Conservation (phyloP, 2,113 vertebrate genomes). For the Sinocyclocheilus maitianheensis region DNA sequence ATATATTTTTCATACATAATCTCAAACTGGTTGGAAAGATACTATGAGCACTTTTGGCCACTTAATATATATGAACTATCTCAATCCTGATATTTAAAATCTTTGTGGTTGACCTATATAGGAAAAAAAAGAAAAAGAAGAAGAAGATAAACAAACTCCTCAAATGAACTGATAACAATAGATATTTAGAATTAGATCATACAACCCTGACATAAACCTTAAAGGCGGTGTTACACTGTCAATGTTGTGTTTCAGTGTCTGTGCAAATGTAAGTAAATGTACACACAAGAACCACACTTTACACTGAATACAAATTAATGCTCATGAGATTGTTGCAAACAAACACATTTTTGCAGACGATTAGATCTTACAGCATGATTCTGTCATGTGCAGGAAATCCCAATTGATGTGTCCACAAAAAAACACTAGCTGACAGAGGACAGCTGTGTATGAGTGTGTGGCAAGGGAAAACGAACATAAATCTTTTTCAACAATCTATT, state of each 20-base stretch:
- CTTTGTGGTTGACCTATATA: too few relatives aligned
- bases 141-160: too few relatives aligned
- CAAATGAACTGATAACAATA: too few relatives aligned
- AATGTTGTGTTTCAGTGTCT: not conserved
- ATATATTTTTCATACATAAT: too few relatives aligned
- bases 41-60: too few relatives aligned
- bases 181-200: too few relatives aligned
- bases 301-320: not conserved
- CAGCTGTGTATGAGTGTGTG: constrained; percentile 51
- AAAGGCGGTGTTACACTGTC: not conserved
- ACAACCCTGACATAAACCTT: too few relatives aligned
- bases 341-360: constrained; percentile 5
- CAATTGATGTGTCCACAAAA: constrained; percentile 19
- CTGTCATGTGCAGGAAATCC: constrained; percentile 5
- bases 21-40: too few relatives aligned
- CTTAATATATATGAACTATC: too few relatives aligned
- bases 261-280: not conserved
- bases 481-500: constrained; percentile 83
- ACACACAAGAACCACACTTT: not conserved
- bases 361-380: not conserved
- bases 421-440: constrained; percentile 22
- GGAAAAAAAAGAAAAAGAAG: too few relatives aligned
- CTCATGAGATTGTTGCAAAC: constrained; percentile 5
- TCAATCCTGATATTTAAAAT: too few relatives aligned
- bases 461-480: constrained; percentile 77